Evolutionary conservation across 2,888 invertebrate genomes (phyloP), one percentile per base, ranked within the genome.

Genomic region (Steromphala cineraria): DNA sequence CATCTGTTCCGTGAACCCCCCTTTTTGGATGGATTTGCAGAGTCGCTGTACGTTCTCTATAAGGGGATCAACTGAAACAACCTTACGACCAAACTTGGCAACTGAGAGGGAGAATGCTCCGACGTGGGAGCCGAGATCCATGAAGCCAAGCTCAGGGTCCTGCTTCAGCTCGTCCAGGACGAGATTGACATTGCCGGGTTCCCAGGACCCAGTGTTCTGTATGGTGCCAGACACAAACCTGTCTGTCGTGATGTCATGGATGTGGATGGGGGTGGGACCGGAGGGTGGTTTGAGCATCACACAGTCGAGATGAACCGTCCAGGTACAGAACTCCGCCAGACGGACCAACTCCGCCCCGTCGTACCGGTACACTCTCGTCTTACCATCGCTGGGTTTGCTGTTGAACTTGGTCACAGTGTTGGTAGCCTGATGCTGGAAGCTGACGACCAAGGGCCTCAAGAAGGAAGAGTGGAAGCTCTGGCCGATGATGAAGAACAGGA

Each of bases 71-170:
- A 81, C 75, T 5, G 81, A 78, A 21, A 81, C 36, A 15, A 81
- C 81, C 55, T 79, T 74, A 21, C 81, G 75, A 7, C 81, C 81
- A 21, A 75, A 40, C 75, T 81, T 81, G 21, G 81, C 81, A n/a
- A 75, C 67, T 36, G 55, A 62, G 21, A 81, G 67, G 7, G 81
- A 53, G 67, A 77, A 81, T 15, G 75, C 78, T 31, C 81, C 81
- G 17, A 76, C 36, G n/a, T 76, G 76, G 21, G 76, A 76, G 2
- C 76, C 76, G n/a, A 76, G 13, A 24, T 76, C 76, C 31, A 76
- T 53, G 36, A 76, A 76, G 19, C 76, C 76, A 17, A 76, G 28
- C 19, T 76, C 76, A 2, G 76, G 76, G 28, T 76, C 76, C 17
- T 76, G 28, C 31, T 76, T 76, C 24, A 76, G 28, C 24, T 55